A percentile compares a stretch with the other conserved stretches of the same genome.
phyloP scores from a whole-genome alignment of 2,888 invertebrate species.

The Dynastes hyllus region DNA sequence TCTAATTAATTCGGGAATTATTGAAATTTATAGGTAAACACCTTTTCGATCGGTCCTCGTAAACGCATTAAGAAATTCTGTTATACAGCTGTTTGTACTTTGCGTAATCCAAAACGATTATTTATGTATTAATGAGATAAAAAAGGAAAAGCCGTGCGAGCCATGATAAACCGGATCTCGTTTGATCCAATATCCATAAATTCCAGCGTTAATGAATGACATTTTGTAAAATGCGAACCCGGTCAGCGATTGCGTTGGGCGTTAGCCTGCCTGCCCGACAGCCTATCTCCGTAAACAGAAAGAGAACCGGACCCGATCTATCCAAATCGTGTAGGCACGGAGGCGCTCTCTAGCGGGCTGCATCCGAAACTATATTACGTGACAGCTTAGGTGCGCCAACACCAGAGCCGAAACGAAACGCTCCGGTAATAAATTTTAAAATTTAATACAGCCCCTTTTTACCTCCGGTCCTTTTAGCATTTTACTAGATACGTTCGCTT shows the following conservation, averaged over 20 bases:
- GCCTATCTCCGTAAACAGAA: constrained; percentile 30
- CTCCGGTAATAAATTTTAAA: constrained; percentile 35
- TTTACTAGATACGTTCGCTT: too few relatives aligned
- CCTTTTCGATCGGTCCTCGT: constrained; percentile 34
- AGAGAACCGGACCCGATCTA: constrained; percentile 4
- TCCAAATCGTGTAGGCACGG: constrained; percentile 24
- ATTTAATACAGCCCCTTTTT: constrained; percentile 11
- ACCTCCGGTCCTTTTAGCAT: neutral
- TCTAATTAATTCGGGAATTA: constrained; percentile 1
- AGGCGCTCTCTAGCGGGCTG: constrained; percentile 29
- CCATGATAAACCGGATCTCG: constrained; percentile 48
- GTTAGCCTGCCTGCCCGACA: constrained; percentile 25
- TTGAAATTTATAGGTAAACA: constrained; percentile 1
- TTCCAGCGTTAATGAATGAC: constrained; percentile 50
- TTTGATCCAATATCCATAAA: constrained; percentile 54
- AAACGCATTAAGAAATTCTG: constrained; percentile 40
- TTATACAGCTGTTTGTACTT: constrained; percentile 44
- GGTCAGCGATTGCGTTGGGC: constrained; percentile 45
- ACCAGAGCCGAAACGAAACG: constrained; percentile 22
- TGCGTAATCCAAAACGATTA: constrained; percentile 46
- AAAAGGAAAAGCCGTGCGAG: constrained; percentile 44
- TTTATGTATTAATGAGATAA: constrained; percentile 45
- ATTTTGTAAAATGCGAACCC: constrained; percentile 51
- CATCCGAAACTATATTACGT: constrained; percentile 35
- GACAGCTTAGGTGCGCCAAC: constrained; percentile 37